Conservation (phyloP, 2,113 vertebrate species). For the Alligator mississippiensis region DNA sequence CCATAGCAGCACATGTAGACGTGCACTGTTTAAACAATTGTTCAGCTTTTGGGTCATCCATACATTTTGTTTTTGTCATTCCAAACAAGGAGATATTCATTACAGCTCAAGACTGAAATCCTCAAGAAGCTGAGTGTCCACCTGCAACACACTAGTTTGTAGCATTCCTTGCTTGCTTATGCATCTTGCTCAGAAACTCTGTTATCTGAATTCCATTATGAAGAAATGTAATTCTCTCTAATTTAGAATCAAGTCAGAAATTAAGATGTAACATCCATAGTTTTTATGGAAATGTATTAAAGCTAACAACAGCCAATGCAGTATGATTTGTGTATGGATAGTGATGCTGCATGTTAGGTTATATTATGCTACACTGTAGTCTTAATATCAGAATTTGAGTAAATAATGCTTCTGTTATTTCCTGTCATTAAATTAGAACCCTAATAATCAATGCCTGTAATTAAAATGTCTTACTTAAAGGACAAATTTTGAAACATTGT, state of each 20-base stretch:
- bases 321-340: neutral
- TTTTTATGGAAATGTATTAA: neutral
- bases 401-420: neutral
- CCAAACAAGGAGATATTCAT: neutral
- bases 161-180: neutral
- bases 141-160: neutral
- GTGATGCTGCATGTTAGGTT: neutral
- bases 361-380: neutral
- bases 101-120: neutral
- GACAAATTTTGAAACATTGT: neutral
- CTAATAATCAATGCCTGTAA: neutral
- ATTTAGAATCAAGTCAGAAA: neutral
- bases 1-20: too few relatives aligned
- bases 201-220: neutral
- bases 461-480: neutral
- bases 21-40: neutral
- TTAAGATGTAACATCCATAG: neutral
- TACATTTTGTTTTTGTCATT: neutral
- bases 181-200: neutral
- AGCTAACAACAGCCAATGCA: slow-evolving; percentile 8
- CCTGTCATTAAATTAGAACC: neutral
- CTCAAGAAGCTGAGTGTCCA: neutral
- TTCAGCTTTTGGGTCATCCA: neutral
- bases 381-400: neutral
- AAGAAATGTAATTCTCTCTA: neutral